phyloP scores from a whole-genome alignment of 2,113 vertebrate genomes.

The Aphelocoma coerulescens region DNA sequence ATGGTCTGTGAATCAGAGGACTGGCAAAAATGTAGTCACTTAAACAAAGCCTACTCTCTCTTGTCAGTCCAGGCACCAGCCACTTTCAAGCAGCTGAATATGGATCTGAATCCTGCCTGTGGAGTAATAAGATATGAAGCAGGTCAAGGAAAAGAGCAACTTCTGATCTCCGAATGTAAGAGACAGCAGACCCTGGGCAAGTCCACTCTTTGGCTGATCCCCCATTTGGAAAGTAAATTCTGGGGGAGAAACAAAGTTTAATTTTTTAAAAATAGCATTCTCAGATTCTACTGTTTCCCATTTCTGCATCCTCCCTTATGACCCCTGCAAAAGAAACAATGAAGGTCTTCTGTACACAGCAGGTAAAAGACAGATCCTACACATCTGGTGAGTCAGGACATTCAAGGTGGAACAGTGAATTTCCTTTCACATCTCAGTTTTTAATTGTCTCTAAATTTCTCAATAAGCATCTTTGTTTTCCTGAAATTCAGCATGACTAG shows the following conservation, averaged over 20 bases:
- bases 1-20: background rate
- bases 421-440: background rate
- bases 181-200: background rate
- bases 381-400: background rate
- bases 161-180: background rate
- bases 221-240: background rate
- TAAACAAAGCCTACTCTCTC: background rate
- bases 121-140: background rate
- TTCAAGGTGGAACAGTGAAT: background rate
- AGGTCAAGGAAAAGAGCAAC: background rate
- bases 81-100: background rate
- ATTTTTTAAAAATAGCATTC: background rate
- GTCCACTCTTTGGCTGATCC: background rate
- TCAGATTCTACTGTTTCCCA: background rate
- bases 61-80: background rate
- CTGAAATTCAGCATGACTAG: background rate
- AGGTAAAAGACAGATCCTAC: background rate
- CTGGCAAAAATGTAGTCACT: background rate
- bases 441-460: constrained; percentile 11
- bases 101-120: background rate
- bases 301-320: background rate
- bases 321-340: background rate
- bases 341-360: background rate
- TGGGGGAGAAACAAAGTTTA: background rate
- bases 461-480: background rate